Evolutionary conservation across 2,888 invertebrate genomes (phyloP), one percentile per base, ranked within the genome.

Genomic region (Lithosia quadra): DNA sequence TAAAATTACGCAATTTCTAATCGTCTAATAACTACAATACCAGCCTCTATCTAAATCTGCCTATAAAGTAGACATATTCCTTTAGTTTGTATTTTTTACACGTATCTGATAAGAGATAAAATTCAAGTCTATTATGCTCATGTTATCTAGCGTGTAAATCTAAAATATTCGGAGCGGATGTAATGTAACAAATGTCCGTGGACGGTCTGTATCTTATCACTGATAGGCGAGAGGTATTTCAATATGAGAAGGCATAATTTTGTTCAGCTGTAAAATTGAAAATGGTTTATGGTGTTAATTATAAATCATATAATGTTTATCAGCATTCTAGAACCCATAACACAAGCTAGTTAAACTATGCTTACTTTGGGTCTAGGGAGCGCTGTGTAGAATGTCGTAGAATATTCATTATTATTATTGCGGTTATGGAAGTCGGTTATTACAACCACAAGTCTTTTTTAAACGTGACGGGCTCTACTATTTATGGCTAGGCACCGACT

Each of bases 61-160:
- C 8, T 36, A n/a, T n/a, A n/a, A n/a, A 4, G n/a, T n/a, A n/a
- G n/a, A n/a, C 49, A 49, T 49, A 49, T 49, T n/a, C 49, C 18
- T 9, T 18, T n/a, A 49, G 18, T 49, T 49, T 49, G 8, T 49
- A n/a, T n/a, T 49, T n/a, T n/a, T 18, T 49, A 49, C 8, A 58
- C n/a, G 28, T 58, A 28, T 7, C 33, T 28, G 58, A 58, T 58
- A 58, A 58, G 58, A 58, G 58, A 58, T 58, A 58, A 58, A n/a
- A 34, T 18, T 58, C 43, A 9, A 28, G 43, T 49, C 13, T 9
- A 22, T 43, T 62, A 39, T 15, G n/a, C 49, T 49, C n/a, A 49
- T 61, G 24, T 49, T 61, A 61, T 43, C 39, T 43, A 15, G 61
- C 21, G 18, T 21, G 33, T 10, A 63, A 33, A 53, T 49, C 22